Conservation (phyloP, 2,888 invertebrate genomes). For the Drosophila meridionalis region DNA sequence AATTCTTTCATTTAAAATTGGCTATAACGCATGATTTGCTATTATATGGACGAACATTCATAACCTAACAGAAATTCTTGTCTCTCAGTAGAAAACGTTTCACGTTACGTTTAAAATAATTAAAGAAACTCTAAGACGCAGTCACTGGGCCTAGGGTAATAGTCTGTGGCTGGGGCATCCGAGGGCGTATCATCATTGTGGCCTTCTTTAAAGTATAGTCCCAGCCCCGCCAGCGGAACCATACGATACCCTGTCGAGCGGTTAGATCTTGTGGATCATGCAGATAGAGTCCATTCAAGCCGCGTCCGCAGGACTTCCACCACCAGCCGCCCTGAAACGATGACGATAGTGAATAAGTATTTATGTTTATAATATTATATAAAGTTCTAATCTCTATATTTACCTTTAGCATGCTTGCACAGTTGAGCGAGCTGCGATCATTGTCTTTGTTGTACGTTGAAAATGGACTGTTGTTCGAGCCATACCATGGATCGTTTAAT, state of each 20-base stretch:
- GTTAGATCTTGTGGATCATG: conserved; percentile 96
- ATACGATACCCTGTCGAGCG: conserved; percentile 96
- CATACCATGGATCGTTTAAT: conserved; percentile 96
- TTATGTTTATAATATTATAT: not conserved
- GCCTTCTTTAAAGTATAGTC: conserved; percentile 96
- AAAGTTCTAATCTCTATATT: not conserved
- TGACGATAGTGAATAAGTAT: not conserved
- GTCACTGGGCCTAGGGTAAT: conserved; percentile 65
- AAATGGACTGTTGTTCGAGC: conserved; percentile 96
- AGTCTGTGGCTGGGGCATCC: conserved; percentile 80
- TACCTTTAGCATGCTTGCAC: conserved; percentile 95
- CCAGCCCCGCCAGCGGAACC: conserved; percentile 98
- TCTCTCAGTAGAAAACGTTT: conserved; percentile 41
- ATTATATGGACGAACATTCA: conserved; percentile 57
- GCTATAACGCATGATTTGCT: conserved; percentile 72
- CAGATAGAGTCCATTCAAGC: conserved; percentile 94
- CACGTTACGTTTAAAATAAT: conserved; percentile 27
- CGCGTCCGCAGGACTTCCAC: conserved; percentile 97
- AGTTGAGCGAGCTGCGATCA: conserved; percentile 95
- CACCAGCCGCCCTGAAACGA: conserved; percentile 92
- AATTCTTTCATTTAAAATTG: conserved; percentile 72
- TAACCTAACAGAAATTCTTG: conserved; percentile 54
- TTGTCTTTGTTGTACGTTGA: conserved; percentile 97
- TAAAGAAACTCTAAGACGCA: conserved; percentile 51
- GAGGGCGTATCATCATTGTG: conserved; percentile 95